Evolutionary conservation across 2,888 invertebrate species (phyloP), one percentile per base, ranked within the genome.

Genomic region (Diaperis boleti): DNA sequence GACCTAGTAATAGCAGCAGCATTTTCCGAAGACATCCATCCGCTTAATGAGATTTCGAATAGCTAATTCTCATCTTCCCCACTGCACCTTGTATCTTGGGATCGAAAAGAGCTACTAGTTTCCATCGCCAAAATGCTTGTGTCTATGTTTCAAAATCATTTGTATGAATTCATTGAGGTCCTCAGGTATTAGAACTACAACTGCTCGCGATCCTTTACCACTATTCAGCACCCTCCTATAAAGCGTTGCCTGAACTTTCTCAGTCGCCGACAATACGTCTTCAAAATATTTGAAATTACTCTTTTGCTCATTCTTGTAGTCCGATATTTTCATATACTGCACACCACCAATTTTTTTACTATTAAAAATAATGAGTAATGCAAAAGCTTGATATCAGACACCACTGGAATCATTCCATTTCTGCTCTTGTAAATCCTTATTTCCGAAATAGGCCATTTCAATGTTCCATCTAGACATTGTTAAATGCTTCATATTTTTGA

Each of bases 391-490:
- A 64, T 47, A 45, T 64, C 63, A 42, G 45, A 52, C 11, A 66
- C 35, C 14, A 66, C 17, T 22, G 66, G 63, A 47, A 54, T 26
- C 41, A 65, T 37, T 33, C 65, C 60, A 55, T 20, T 44, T 59
- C 41, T 63, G 65, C 42, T 63, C 65, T 18, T 63, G 49, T 17
- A 63, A 22, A 45, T 67, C 63, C 54, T 62, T 64, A 45, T 59
- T 57, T 14, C 45, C 57, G 44, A 65, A 29, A 42, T 62, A 65
- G 10, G 59, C 39, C 49, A 65, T 59, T 64, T 64, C 64, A 14
- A 22, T 64, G 49, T 57, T 64, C 59, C 64, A 62, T 17, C 61
- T 49, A 5, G 57, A 13, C 20, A 56, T 45, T 13, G 62, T 39
- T 26, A 65, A 35, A 1, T 62, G 49, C 47, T 52, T 62, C 20